Conservation (phyloP, 2,797 vertebrate species). For the Chaunax sp. region DNA sequence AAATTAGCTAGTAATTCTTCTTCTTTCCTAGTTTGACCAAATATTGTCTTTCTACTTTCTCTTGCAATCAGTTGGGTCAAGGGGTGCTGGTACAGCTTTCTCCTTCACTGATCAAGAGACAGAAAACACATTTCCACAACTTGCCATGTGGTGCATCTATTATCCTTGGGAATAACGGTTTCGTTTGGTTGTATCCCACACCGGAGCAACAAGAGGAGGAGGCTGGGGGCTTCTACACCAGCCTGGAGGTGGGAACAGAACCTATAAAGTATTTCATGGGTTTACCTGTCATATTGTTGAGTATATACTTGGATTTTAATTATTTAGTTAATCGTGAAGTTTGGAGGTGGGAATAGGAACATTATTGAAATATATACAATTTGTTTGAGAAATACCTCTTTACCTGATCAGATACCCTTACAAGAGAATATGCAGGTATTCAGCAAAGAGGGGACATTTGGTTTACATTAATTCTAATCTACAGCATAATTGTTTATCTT, state of each 20-base stretch:
- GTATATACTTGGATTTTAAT: background rate
- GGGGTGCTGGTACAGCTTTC: slow-evolving; percentile 95
- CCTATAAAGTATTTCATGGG: background rate
- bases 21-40: background rate
- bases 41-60: slow-evolving; percentile 7
- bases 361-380: background rate
- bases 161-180: slow-evolving; percentile 96
- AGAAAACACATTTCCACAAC: slow-evolving; percentile 98
- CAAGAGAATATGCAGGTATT: background rate
- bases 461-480: background rate
- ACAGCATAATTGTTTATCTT: background rate
- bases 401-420: background rate
- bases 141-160: slow-evolving; percentile 94
- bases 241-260: slow-evolving; percentile 85
- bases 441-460: background rate
- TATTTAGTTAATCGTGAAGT: background rate
- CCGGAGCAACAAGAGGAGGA: slow-evolving; percentile 90
- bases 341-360: background rate
- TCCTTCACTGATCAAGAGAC: slow-evolving; percentile 94
- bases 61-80: slow-evolving; percentile 87
- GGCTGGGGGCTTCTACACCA: slow-evolving; percentile 90
- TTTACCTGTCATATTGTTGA: background rate
- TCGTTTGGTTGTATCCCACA: slow-evolving; percentile 96
- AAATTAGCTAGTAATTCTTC: background rate
- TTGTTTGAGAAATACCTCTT: background rate